These are phyloP conservation scores for Psittacus erithacus DNA, from an alignment of 2,113 vertebrate genomes.

Conservation along the genomic window DNA sequence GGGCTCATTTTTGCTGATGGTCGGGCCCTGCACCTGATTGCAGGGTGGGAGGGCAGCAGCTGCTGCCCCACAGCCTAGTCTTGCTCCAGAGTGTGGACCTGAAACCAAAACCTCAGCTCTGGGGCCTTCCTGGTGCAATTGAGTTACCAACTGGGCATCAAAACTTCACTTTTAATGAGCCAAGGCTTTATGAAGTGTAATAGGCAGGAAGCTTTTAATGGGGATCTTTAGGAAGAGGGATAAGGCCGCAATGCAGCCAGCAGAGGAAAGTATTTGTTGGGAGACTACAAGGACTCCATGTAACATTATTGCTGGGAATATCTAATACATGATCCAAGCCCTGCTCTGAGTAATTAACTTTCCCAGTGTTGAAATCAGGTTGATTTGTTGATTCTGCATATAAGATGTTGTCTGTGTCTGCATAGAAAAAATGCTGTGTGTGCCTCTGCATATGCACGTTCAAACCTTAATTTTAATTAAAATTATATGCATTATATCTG, in stretches of 20 bases:
- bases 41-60: not conserved
- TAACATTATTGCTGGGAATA: not conserved
- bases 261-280: not conserved
- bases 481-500: not conserved
- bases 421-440: not conserved
- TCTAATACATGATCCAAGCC: not conserved
- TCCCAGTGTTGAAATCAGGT: conserved; percentile 30
- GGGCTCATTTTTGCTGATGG: not conserved
- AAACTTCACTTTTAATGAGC: not conserved
- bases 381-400: conserved; percentile 41
- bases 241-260: not conserved
- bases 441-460: not conserved
- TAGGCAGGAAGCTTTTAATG: not conserved
- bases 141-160: not conserved
- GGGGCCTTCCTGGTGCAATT: not conserved
- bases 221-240: not conserved
- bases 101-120: not conserved
- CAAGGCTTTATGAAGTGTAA: not conserved
- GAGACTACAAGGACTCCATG: not conserved
- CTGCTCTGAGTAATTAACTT: not conserved
- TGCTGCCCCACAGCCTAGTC: fast-evolving
- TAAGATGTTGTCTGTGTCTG: not conserved
- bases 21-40: not conserved
- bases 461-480: conserved; percentile 29
- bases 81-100: fast-evolving